A percentile compares a stretch with the other conserved stretches of the same genome.
phyloP scores from a whole-genome alignment of 2,888 invertebrate genomes.

The Tanytarsus gracilentus region DNA sequence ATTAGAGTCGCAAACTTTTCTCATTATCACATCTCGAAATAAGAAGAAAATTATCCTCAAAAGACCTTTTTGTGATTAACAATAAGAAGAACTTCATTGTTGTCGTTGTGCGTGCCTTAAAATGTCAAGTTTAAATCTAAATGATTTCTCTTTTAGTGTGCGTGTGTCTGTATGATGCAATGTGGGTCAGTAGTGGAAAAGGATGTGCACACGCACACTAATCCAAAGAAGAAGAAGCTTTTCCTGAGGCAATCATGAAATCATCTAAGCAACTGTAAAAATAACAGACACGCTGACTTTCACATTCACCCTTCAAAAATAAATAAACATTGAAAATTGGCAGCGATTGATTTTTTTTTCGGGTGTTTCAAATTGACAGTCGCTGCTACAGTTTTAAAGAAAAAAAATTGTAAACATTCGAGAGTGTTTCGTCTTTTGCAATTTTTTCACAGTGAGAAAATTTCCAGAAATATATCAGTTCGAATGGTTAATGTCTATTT shows the following conservation, averaged over 20 bases:
- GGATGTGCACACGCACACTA: not conserved
- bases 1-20: no score
- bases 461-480: no score
- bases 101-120: conserved; percentile 1
- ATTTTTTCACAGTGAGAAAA: conserved; percentile 1
- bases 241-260: not conserved
- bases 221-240: not conserved
- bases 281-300: not conserved
- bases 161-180: not conserved
- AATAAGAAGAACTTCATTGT: no score
- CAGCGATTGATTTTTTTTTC: conserved; percentile 19
- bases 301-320: not conserved
- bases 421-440: not conserved
- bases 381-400: not conserved
- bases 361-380: not conserved
- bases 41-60: no score
- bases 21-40: no score
- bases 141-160: not conserved
- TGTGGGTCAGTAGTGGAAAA: conserved; percentile 18
- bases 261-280: not conserved
- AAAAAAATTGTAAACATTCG: not conserved
- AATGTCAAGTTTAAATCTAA: conserved; percentile 26
- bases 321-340: conserved; percentile 12
- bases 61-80: no score
- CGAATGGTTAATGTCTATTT: no score